Base-by-base conservation (phyloP, 2,888 invertebrate genomes). In the Chrysolina haemoptera region DNA sequence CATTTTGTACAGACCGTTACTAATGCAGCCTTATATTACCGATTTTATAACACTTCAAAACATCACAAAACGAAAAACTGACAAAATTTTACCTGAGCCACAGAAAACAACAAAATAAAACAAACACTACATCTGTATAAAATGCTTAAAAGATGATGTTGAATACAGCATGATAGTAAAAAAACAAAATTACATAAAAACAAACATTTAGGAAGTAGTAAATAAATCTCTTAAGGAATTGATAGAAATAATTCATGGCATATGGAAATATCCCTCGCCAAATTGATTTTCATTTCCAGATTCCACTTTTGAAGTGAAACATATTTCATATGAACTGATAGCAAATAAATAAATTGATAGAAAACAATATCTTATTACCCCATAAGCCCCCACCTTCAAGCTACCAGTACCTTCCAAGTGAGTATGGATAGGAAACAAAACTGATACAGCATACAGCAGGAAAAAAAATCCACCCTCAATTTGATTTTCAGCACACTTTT, bases 1-100 rank as follows among this genome's bases (percentile, higher is more conserved):
- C 10, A 53, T 53, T 53, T 53, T 50, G 18, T 53, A 53, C 50
- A 53, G 18, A 53, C 50, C 2, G 43, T 43, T 53, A 53, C 18
- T 18, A 53, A n/a, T 53, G 50, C 20, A 53, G 50, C 16, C 20
- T 50, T 10, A 50, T 48, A 48, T 18, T 53, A 53, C 16, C 16
- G 18, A 53, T 16, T 53, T 53, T 16, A 18, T 18, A 53, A 53
- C 50, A 53, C 18, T 16, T 53, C 16, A 18, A 53, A 53, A 53
- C 18, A 53, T 11, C 20, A 50, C 16, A 16, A 53, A 53, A 53
- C 20, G 50, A 53, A 53, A 20, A 53, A 20, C 53, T 53, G 53
- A 20, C 10, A 53, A 53, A 48, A 53, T 4, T 53, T 53, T 20
- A 53, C 16, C 53, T 53, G 53, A 20, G 4, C 53, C 12, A 53